A percentile compares a stretch with the other conserved stretches of the same genome.
phyloP scores from a whole-genome alignment of 2,888 invertebrate species.

The Lasioglossum pauxillum region DNA sequence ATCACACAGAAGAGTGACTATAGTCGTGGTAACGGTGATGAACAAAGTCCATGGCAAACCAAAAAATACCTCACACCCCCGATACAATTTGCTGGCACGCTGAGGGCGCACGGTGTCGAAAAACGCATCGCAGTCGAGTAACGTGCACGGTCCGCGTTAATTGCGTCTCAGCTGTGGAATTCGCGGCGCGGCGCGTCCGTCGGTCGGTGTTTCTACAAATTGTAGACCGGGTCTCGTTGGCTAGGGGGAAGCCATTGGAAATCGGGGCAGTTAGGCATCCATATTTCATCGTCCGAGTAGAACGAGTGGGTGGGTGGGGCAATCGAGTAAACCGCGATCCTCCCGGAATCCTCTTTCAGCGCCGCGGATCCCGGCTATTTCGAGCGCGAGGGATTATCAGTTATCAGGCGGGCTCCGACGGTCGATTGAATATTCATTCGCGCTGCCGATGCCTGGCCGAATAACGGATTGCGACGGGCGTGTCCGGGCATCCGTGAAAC shows the following conservation, averaged over 20 bases:
- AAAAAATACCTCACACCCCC: neutral
- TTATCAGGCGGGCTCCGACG: conserved; percentile 24
- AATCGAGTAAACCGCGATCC: conserved; percentile 4
- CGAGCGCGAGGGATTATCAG: conserved; percentile 37
- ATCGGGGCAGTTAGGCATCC: neutral
- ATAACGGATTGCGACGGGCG: conserved; percentile 30
- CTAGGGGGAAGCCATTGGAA: neutral
- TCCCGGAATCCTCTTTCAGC: conserved; percentile 1
- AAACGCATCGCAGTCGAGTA: neutral
- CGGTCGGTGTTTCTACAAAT: neutral
- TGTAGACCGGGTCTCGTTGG: neutral
- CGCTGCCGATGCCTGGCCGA: conserved; percentile 29
- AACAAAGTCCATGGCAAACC: neutral
- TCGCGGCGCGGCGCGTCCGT: neutral
- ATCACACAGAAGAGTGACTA: neutral
- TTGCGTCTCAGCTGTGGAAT: neutral
- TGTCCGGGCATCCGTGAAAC: conserved; percentile 44
- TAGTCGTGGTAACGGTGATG: neutral
- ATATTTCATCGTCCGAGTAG: conserved; percentile 2
- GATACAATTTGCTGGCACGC: neutral
- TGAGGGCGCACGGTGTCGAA: neutral
- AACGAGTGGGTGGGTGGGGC: neutral
- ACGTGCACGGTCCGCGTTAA: neutral
- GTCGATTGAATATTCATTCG: conserved; percentile 55
- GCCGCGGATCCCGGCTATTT: conserved; percentile 1